Evolutionary conservation across 2,888 invertebrate genomes (phyloP).

Genomic region (Psococerastis gibbosa): DNA sequence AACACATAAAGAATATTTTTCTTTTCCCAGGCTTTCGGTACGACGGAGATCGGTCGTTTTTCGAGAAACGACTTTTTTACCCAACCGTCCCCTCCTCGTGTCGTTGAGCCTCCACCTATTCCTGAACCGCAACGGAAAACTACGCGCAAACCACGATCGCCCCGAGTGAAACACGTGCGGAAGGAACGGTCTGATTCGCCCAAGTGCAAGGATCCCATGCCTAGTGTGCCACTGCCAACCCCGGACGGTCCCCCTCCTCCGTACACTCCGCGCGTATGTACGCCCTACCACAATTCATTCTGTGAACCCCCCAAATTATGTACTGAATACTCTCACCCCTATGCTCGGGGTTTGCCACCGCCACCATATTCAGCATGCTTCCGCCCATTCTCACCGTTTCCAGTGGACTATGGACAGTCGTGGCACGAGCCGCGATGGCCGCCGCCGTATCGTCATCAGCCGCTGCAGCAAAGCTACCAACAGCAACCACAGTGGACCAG

Average conservation of each 20-base stretch:
- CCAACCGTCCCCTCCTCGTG: constrained; percentile 16
- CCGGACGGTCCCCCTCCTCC: not conserved
- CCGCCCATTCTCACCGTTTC: constrained; percentile 6
- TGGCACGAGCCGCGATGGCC: not conserved
- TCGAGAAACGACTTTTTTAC: constrained; percentile 45
- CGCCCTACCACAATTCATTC: not conserved
- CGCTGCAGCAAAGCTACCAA: not conserved
- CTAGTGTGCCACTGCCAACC: not conserved
- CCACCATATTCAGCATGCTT: not conserved
- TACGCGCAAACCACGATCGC: constrained; percentile 1
- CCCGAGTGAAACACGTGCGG: not conserved
- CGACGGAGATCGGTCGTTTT: constrained; percentile 70
- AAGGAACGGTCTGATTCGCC: not conserved
- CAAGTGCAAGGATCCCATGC: not conserved
- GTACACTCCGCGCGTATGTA: not conserved
- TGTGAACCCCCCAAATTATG: not conserved
- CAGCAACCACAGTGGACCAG: constrained; percentile 1
- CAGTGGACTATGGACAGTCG: not conserved
- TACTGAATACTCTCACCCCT: not conserved
- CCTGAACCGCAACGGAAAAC: constrained; percentile 1
- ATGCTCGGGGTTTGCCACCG: not conserved
- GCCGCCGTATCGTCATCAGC: not conserved
- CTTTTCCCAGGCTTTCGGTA: constrained; percentile 74
- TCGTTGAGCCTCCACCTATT: constrained; percentile 12
- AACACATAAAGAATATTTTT: no score